Evolutionary conservation across 2,797 vertebrate species (phyloP).

Genomic region (Lacerta agilis): DNA sequence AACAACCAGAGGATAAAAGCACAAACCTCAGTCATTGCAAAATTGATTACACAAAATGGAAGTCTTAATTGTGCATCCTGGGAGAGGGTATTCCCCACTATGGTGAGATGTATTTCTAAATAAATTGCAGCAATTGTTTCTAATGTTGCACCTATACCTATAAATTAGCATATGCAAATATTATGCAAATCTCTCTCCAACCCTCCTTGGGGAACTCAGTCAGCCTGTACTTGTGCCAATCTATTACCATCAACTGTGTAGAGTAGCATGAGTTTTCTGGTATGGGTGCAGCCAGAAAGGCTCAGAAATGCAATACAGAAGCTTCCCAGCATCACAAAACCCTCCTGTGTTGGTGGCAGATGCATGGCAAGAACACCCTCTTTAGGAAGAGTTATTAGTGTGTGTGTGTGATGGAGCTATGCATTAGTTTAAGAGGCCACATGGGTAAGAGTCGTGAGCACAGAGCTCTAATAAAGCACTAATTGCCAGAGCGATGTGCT

Average conservation of each 20-base stretch:
- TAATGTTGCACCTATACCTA: neutral
- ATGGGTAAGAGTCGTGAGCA: neutral
- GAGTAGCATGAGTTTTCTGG: neutral
- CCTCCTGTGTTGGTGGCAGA: neutral
- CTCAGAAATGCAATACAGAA: neutral
- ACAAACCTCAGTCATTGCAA: too few relatives aligned
- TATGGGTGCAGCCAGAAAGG: neutral
- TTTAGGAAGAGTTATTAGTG: conserved; percentile 43
- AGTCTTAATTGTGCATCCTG: neutral
- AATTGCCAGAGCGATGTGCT: neutral
- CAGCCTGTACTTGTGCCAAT: neutral
- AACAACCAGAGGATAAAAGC: too few relatives aligned
- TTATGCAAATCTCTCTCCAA: neutral
- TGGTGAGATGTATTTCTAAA: neutral
- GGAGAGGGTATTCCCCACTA: neutral
- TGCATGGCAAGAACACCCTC: conserved; percentile 21
- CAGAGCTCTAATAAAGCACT: neutral
- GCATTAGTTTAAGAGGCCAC: conserved; percentile 25
- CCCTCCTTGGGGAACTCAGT: neutral
- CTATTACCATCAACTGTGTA: neutral
- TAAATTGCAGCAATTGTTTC: neutral
- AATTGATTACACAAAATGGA: too few relatives aligned
- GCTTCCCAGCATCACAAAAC: neutral
- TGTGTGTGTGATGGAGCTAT: neutral
- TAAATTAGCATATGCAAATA: neutral